A percentile compares a stretch with the other conserved stretches of the same genome.
Evolutionary conservation across 2,797 vertebrate species (phyloP).

Genomic region (Pipistrellus nathusii): DNA sequence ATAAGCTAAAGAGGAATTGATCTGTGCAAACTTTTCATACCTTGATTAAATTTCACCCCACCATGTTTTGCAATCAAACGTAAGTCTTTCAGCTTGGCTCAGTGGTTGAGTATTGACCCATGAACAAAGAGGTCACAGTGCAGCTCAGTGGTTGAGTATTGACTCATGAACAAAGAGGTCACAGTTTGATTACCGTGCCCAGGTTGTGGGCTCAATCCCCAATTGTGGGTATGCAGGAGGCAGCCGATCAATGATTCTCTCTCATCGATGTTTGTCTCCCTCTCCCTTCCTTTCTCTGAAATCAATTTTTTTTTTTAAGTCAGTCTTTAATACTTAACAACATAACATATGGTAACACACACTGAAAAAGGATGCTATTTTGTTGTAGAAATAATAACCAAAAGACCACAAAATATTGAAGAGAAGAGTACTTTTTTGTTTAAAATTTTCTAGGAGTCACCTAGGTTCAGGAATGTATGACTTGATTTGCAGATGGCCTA

Average conservation of each 20-base stretch:
- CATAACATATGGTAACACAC: background rate
- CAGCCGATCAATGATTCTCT: background rate
- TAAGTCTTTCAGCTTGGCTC: background rate
- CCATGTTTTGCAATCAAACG: background rate
- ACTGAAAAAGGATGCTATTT: background rate
- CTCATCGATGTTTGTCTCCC: background rate
- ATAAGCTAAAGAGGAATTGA: background rate
- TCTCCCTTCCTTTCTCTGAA: background rate
- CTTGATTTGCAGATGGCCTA: background rate
- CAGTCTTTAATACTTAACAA: background rate
- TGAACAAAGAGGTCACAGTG: background rate
- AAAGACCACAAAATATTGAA: background rate
- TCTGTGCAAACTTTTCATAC: background rate
- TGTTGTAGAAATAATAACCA: background rate
- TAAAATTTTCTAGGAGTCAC: background rate
- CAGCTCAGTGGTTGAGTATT: background rate
- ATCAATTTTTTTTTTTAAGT: background rate
- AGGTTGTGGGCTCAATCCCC: background rate
- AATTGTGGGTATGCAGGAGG: background rate
- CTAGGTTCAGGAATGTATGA: background rate
- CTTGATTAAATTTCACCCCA: background rate
- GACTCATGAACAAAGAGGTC: background rate
- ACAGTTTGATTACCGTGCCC: background rate
- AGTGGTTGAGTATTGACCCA: background rate
- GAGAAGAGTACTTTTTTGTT: background rate